Evolutionary conservation across 2,113 vertebrate species (phyloP).

Genomic region (Arizona elegans): DNA sequence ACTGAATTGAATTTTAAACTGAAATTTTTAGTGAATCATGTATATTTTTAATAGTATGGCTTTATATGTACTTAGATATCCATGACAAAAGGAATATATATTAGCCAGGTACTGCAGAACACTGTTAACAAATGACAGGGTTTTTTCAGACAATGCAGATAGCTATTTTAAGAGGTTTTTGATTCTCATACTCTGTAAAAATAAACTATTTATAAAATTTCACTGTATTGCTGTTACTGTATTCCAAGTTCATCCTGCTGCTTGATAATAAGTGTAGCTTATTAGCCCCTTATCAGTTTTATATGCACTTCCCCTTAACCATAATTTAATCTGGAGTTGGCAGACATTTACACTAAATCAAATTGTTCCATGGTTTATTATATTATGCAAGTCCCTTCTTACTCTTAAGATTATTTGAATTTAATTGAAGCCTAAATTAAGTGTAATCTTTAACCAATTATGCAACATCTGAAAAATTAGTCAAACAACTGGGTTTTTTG

Average conservation of each 20-base stretch:
- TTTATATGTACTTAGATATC: background rate
- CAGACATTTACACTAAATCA: background rate
- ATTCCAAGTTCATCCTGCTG: background rate
- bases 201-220: conserved; percentile 31
- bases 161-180: background rate
- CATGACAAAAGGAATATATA: background rate
- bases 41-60: background rate
- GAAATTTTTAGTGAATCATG: background rate
- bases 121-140: background rate
- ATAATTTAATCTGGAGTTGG: background rate
- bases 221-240: background rate
- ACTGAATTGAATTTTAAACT: background rate
- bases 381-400: background rate
- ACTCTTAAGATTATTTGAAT: background rate
- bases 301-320: background rate
- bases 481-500: background rate
- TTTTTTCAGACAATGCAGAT: background rate
- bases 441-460: background rate
- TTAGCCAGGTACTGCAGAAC: background rate
- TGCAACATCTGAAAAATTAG: background rate
- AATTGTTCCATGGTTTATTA: background rate
- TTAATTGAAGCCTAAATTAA: background rate
- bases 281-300: too few species aligned
- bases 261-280: background rate
- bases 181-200: background rate